Base-by-base conservation (phyloP, 2,797 vertebrate species). In the Acanthurus leucopareius region DNA sequence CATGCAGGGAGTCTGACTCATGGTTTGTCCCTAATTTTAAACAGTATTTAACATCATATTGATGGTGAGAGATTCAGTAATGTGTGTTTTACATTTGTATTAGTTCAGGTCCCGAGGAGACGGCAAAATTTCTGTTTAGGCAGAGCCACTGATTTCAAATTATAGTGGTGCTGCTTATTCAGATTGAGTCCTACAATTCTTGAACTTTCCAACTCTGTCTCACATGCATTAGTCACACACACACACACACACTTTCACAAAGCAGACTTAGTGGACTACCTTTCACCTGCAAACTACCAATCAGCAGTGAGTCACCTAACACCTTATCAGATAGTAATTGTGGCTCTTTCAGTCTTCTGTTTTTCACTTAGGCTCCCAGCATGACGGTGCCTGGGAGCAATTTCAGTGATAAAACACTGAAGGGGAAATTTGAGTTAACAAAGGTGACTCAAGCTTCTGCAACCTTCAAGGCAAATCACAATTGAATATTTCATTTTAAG, bases 391-490 rank as follows among this genome's bases (percentile, higher is more conserved):
- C 78, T 79, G 71, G 68, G 84, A 89, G 77, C 73, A 78, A 84
- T 80, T 86, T 80, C 73, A 76, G 49, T 65, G 84, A 92, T 90
- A 90, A 92, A 84, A 88, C 85, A 60, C 86, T 63, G 5, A 22
- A 2, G 59, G 79, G 83, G 77, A 82, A 72, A 71, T 42, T 79
- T 78, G 83, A 25, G 80, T 88, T 85, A 87, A 88, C 80, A 88
- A 87, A 90, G 81, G 84, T 91, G 89, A 91, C 87, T 93, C 86
- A 83, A 70, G 71, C 80, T 71, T 70, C 74, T 83, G 72, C 77
- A 76, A 86, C 79, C 86, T 89, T 88, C 67, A 51, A 60, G 71
- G 77, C 66, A 73, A 79, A 89, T 82, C 82, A 69, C 70, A 83
- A 90, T 79, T 83, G 58, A 60, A 62, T 71, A 56, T 88, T 88